phyloP scores from a whole-genome alignment of 2,888 invertebrate genomes.

The Drosophila flavopinicola region DNA sequence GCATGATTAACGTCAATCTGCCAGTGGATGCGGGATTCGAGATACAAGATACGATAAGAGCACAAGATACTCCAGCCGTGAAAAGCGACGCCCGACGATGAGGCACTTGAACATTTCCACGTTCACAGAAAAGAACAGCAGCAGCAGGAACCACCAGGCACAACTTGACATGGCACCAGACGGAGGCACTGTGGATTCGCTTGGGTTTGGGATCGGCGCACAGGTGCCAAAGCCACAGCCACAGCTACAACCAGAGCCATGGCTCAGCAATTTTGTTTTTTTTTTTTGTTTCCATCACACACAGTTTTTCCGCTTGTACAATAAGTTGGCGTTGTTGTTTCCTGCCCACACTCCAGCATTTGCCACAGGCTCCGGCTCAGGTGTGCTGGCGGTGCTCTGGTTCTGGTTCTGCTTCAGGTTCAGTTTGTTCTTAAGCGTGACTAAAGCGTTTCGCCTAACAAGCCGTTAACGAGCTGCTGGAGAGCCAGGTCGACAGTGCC shows the following conservation, averaged over 20 bases:
- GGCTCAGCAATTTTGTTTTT: slow-evolving; percentile 62
- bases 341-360: slow-evolving; percentile 26
- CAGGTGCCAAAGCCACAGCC: slow-evolving; percentile 7
- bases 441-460: slow-evolving; percentile 71
- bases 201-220: neutral
- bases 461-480: slow-evolving; percentile 71
- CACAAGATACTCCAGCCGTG: slow-evolving; percentile 33
- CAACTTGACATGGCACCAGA: slow-evolving; percentile 23
- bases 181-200: slow-evolving; percentile 4
- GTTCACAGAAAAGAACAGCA: slow-evolving; percentile 10
- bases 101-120: slow-evolving; percentile 62
- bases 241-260: slow-evolving; percentile 55
- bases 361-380: neutral
- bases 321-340: slow-evolving; percentile 57
- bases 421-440: slow-evolving; percentile 62
- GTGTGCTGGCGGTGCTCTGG: neutral
- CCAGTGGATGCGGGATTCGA: slow-evolving; percentile 8
- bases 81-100: slow-evolving; percentile 42
- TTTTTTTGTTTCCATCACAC: slow-evolving; percentile 14
- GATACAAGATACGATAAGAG: slow-evolving; percentile 7
- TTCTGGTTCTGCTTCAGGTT: slow-evolving; percentile 41
- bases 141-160: slow-evolving; percentile 9
- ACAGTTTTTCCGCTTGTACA: slow-evolving; percentile 45
- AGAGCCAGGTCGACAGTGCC: slow-evolving; percentile 8
- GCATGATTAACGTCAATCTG: slow-evolving; percentile 75